Percentiles rank a stretch among this genome's conserved stretches.
Conservation (phyloP, 2,888 invertebrate genomes). For the Heliconius cydno region DNA sequence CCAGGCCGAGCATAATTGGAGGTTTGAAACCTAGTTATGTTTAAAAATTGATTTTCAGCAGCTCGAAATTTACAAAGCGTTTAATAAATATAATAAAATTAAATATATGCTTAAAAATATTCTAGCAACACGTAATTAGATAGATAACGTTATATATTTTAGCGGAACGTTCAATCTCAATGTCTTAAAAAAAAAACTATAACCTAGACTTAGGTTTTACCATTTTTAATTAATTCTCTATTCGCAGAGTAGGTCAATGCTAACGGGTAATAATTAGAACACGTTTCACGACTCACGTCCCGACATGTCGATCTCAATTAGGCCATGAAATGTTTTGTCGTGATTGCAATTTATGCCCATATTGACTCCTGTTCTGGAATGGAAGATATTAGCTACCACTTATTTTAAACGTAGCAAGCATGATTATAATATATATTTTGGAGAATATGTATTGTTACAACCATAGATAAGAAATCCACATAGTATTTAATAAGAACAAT, state of each 20-base stretch:
- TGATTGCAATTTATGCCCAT: conserved; percentile 25
- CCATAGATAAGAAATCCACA: too few relatives aligned
- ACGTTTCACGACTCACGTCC: conserved; percentile 52
- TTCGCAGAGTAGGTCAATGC: conserved; percentile 70
- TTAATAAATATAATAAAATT: neutral
- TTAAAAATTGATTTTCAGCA: conserved; percentile 1
- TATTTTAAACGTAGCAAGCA: neutral
- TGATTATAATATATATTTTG: too few relatives aligned
- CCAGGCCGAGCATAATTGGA: conserved; percentile 56
- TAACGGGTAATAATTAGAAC: conserved; percentile 62
- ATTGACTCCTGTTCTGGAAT: conserved; percentile 5
- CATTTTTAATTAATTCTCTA: conserved; percentile 52
- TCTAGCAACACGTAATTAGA: neutral
- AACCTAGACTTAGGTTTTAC: conserved; percentile 25
- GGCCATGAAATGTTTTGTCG: conserved; percentile 32
- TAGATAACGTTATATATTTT: neutral
- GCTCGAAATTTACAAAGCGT: neutral
- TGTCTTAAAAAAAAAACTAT: conserved; percentile 16
- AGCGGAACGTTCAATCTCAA: conserved; percentile 9
- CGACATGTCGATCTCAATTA: conserved; percentile 50
- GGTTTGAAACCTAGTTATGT: conserved; percentile 33
- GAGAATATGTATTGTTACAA: too few relatives aligned
- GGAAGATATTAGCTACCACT: neutral
- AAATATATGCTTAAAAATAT: neutral
- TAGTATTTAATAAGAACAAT: too few relatives aligned